Evolutionary conservation across 2,888 invertebrate genomes (phyloP).

Genomic region (Tigriopus californicus): DNA sequence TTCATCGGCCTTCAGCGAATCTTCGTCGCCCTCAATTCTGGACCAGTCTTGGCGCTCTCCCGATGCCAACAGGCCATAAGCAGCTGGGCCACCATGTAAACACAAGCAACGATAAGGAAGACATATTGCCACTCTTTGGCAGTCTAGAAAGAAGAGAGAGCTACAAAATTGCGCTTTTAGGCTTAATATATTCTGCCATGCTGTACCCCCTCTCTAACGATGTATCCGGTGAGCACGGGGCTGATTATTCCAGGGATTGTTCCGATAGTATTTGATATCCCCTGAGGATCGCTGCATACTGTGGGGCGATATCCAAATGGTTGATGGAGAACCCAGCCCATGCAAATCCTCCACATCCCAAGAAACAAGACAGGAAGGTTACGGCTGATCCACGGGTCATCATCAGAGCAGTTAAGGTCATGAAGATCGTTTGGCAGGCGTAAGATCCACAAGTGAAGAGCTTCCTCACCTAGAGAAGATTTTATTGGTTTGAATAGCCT

Average conservation of each 20-base stretch:
- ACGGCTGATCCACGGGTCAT: constrained; percentile 46
- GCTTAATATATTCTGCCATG: neutral
- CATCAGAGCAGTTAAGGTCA: constrained; percentile 59
- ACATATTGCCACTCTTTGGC: constrained; percentile 63
- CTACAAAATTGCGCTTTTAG: too few relatives aligned
- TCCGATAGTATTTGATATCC: constrained; percentile 71
- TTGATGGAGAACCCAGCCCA: constrained; percentile 68
- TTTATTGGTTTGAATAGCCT: too few relatives aligned
- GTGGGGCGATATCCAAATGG: constrained; percentile 75
- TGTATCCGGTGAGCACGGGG: constrained; percentile 56
- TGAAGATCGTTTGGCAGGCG: constrained; percentile 60
- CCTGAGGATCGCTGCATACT: constrained; percentile 78
- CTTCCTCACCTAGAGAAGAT: constrained; percentile 31
- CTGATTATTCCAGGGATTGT: constrained; percentile 81
- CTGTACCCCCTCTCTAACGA: constrained; percentile 49
- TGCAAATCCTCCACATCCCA: constrained; percentile 75
- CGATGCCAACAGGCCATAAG: constrained; percentile 63
- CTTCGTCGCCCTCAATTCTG: constrained; percentile 17
- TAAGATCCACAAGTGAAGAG: constrained; percentile 55
- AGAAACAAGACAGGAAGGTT: constrained; percentile 66
- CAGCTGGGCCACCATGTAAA: constrained; percentile 61
- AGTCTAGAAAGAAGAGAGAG: constrained; percentile 41
- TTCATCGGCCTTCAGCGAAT: neutral
- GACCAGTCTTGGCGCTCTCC: constrained; percentile 65
- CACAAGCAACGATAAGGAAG: constrained; percentile 60